Conservation (phyloP, 2,797 vertebrate species). For the Dallia pectoralis region DNA sequence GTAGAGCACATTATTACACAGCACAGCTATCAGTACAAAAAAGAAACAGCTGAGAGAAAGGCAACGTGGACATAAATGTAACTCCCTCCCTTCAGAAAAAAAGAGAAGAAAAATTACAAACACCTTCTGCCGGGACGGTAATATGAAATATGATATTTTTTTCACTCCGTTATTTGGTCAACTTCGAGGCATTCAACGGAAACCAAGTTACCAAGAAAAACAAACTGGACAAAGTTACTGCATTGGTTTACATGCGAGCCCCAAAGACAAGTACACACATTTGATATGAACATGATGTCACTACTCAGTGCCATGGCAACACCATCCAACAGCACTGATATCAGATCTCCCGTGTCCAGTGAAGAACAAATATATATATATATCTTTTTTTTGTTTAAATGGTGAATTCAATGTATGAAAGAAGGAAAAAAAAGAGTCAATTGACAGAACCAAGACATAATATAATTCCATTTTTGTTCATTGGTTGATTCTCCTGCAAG, state of each 20-base stretch:
- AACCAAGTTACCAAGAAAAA: conserved; percentile 66
- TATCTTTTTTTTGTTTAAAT: too few species aligned
- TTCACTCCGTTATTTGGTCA: conserved; percentile 76
- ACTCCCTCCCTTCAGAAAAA: conserved; percentile 36
- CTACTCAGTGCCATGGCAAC: conserved; percentile 73
- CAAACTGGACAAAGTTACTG: conserved; percentile 70
- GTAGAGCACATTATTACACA: conserved; percentile 63
- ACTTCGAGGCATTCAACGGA: conserved; percentile 68
- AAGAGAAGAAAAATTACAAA: conserved; percentile 62
- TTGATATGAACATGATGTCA: conserved; percentile 66
- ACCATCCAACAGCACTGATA: conserved; percentile 73
- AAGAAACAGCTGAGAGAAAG: conserved; percentile 70
- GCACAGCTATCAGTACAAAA: conserved; percentile 70
- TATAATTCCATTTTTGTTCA: conserved; percentile 56
- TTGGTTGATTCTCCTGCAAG: conserved; percentile 56
- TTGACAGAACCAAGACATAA: conserved; percentile 56
- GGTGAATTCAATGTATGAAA: conserved; percentile 62
- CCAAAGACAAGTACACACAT: conserved; percentile 68
- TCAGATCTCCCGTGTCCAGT: conserved; percentile 69
- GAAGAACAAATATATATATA: conserved; percentile 45
- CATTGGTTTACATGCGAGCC: conserved; percentile 78
- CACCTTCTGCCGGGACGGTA: conserved; percentile 66
- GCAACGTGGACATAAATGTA: conserved; percentile 74
- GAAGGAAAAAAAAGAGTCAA: conserved; percentile 59
- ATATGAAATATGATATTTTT: conserved; percentile 56